Conservation (phyloP, 2,113 vertebrate genomes). For the Urocitellus parryii region DNA sequence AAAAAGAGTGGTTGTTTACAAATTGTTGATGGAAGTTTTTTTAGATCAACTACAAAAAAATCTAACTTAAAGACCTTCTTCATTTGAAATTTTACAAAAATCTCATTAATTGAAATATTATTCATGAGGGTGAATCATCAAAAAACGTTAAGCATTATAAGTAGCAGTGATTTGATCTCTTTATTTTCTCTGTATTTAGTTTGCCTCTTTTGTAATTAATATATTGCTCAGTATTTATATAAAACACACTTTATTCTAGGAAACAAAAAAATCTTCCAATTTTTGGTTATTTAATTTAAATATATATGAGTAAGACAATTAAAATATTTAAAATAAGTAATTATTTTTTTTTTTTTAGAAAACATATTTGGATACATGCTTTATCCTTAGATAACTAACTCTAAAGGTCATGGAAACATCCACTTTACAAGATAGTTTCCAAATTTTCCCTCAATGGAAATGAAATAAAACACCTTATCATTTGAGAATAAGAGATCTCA, state of each 20-base stretch:
- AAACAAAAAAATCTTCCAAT: background rate
- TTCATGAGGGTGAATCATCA: background rate
- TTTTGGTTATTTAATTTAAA: conserved; percentile 11
- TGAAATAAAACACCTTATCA: background rate
- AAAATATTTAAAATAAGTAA: background rate
- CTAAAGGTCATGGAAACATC: background rate
- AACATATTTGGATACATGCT: background rate
- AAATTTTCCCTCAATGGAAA: background rate
- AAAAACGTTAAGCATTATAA: background rate
- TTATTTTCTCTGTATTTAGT: background rate
- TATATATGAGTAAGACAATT: background rate
- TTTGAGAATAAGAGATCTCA: background rate
- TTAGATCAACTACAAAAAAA: conserved; percentile 45
- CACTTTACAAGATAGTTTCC: background rate
- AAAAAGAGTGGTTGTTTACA: background rate
- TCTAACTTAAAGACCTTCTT: background rate
- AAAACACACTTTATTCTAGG: background rate
- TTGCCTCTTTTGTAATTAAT: background rate
- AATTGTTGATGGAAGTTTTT: conserved; percentile 42
- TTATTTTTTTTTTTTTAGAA: background rate
- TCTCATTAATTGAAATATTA: background rate
- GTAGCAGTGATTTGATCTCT: background rate
- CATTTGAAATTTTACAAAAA: background rate
- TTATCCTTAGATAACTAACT: background rate
- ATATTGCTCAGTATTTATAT: background rate